Conservation (phyloP, 2,797 vertebrate genomes). For the Enteromius viviparus region DNA sequence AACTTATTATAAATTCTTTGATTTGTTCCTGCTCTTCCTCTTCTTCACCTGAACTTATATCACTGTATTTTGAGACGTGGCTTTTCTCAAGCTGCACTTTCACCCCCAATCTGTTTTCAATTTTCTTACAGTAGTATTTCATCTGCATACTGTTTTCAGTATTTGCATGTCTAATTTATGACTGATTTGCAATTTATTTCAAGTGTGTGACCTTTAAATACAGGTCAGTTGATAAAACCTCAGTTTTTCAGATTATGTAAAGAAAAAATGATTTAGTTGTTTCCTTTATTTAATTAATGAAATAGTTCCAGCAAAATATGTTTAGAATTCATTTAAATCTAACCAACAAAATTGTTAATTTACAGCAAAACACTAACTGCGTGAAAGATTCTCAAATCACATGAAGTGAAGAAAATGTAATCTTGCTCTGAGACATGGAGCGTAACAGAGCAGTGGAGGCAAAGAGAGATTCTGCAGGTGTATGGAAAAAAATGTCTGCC, state of each 20-base stretch:
- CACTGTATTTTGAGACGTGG: neutral
- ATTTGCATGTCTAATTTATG: neutral
- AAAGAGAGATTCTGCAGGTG: conserved; percentile 51
- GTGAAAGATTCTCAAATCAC: neutral
- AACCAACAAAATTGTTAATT: neutral
- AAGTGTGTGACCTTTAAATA: neutral
- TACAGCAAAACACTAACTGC: neutral
- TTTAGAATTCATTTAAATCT: neutral
- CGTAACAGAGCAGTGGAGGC: conserved; percentile 12
- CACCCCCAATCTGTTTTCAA: neutral
- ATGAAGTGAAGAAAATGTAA: conserved; percentile 21
- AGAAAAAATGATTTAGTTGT: neutral
- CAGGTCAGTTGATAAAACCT: neutral
- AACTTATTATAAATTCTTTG: neutral
- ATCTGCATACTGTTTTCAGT: neutral
- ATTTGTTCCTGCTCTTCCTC: neutral
- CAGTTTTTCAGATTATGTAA: neutral
- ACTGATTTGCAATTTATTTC: neutral
- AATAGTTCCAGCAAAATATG: neutral
- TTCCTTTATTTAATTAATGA: neutral
- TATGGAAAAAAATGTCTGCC: conserved; percentile 44
- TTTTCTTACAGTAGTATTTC: neutral
- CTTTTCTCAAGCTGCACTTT: neutral
- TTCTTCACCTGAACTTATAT: neutral
- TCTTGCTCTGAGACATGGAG: conserved; percentile 12